A percentile compares a stretch with the other conserved stretches of the same genome.
phyloP scores from a whole-genome alignment of 2,888 invertebrate species.

The Julus scandinavius region DNA sequence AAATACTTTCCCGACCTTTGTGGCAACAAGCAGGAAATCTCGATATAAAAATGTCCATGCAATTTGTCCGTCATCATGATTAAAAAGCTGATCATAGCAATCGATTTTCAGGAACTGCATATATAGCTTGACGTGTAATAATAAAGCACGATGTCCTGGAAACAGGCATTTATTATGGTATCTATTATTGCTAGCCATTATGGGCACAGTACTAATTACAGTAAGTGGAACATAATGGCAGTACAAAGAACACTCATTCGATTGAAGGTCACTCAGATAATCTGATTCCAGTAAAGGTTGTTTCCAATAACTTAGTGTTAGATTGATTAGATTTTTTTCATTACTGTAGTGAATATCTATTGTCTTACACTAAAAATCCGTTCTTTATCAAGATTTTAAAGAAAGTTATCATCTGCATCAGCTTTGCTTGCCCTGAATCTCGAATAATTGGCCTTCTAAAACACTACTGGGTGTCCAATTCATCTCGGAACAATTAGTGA shows the following conservation, averaged over 20 bases:
- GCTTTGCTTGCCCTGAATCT: too few species aligned
- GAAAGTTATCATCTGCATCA: too few species aligned
- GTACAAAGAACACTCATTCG: neutral
- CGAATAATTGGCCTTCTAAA: too few species aligned
- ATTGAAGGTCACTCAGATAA: neutral
- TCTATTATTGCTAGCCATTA: neutral
- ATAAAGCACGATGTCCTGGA: neutral
- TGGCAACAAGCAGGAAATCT: neutral
- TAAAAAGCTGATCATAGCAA: neutral
- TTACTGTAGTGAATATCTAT: too few species aligned
- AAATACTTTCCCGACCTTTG: too few species aligned
- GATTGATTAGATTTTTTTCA: too few species aligned
- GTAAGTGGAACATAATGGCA: neutral
- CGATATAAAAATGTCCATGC: neutral
- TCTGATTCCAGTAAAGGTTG: too few species aligned
- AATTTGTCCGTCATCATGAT: constrained; percentile 2
- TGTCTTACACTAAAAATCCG: too few species aligned
- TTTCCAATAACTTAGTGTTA: too few species aligned
- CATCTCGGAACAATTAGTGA: too few species aligned
- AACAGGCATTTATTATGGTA: constrained; percentile 12
- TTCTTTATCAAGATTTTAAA: too few species aligned
- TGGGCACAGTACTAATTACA: neutral
- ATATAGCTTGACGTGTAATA: neutral
- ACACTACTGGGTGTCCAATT: too few species aligned
- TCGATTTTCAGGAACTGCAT: constrained; percentile 2